Base-by-base conservation (phyloP, 2,888 invertebrate genomes). In the Cheilosia soror region DNA sequence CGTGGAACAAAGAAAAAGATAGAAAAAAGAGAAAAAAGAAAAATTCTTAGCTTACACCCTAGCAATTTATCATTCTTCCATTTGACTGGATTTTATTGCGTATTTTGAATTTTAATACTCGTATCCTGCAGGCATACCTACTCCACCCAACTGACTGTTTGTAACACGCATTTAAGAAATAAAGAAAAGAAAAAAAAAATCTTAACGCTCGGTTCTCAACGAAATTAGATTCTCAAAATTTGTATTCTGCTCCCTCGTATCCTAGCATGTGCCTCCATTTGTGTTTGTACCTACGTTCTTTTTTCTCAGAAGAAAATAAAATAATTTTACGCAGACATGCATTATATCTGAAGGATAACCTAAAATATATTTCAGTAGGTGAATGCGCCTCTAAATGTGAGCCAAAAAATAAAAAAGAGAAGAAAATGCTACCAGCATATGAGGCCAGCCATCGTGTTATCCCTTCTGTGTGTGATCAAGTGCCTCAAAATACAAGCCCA, bases 41-140 rank as follows among this genome's bases (percentile, higher is more conserved):
- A 9, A 5, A 20, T 66, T 11, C 29, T 51, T 4, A 27, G 31
- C 58, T 29, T 55, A 37, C 37, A 60, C 40, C 49, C 7, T 13
- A 60, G 33, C 51, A 51, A 72, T 79, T 69, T 79, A 65, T 65
- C 72, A 79, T 79, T 71, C 58, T 80, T 60, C 25, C 65, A 71
- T 25, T 65, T 40, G 49, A 76, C 71, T 62, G 58, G 49, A 55
- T 75, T 63, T 72, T 76, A 76, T 81, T 76, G 65, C 55, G 60
- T 81, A 71, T 76, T 66, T 71, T 80, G 80, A 84, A 80, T 84
- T 80, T 76, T 76, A 80, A 80, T 69, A 60, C 63, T 29, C 15
- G 7, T 25, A 63, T 58, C 68, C 72, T 57, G 63, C 31, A 51
- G 63, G 55, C 40, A 53, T 15, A 27, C 53, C 15, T 20, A 27